phyloP scores from a whole-genome alignment of 2,888 invertebrate genomes.

The Nephrotoma flavescens region DNA sequence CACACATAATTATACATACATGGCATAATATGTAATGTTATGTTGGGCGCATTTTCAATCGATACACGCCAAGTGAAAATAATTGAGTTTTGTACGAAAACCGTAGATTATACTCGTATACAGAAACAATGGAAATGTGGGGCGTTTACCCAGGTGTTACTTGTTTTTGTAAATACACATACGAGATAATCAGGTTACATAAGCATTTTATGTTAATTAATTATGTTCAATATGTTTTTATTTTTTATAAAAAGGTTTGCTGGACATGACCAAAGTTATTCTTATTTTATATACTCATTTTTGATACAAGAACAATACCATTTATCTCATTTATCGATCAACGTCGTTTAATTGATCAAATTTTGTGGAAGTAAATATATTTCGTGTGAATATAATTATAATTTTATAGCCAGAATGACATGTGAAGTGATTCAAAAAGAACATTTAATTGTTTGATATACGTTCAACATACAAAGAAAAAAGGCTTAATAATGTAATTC shows the following conservation, averaged over 20 bases:
- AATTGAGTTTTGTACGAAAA: not conserved
- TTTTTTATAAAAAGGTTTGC: not conserved
- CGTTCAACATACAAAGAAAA: too few relatives aligned
- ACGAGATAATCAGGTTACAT: not conserved
- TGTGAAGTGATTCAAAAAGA: too few relatives aligned
- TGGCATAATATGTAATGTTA: not conserved
- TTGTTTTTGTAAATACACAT: not conserved
- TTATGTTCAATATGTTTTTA: not conserved
- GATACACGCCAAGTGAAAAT: not conserved
- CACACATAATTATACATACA: not conserved
- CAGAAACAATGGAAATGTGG: not conserved
- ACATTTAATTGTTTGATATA: too few relatives aligned
- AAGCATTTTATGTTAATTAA: not conserved
- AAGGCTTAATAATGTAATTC: too few relatives aligned
- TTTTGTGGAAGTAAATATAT: not conserved
- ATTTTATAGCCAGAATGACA: too few relatives aligned
- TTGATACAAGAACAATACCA: too few relatives aligned
- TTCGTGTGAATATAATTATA: not conserved
- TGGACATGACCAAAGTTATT: not conserved
- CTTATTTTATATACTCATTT: not conserved
- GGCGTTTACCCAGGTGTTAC: not conserved
- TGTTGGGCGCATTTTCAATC: not conserved
- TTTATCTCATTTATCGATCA: not conserved
- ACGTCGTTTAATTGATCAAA: not conserved
- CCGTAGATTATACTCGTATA: not conserved